Percentiles rank a stretch among this genome's conserved stretches.
These are phyloP conservation scores for Agriopis aurantiaria DNA, from an alignment of 2,888 invertebrate genomes.

Conservation along the genomic window DNA sequence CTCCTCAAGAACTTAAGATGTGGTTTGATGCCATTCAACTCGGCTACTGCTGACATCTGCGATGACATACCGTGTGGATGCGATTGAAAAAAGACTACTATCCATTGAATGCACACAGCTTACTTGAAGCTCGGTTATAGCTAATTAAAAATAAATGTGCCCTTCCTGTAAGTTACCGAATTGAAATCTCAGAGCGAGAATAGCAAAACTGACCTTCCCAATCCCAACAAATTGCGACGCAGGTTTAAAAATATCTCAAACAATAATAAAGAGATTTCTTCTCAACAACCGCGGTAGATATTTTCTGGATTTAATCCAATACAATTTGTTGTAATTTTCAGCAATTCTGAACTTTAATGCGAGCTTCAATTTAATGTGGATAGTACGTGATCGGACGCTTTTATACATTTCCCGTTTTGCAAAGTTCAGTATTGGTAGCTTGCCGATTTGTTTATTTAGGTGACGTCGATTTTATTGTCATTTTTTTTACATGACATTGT, in stretches of 20 bases:
- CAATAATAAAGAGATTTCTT: slow-evolving; percentile 24
- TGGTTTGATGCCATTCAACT: no score
- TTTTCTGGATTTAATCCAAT: slow-evolving; percentile 21
- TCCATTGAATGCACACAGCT: no score
- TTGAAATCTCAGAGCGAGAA: no score
- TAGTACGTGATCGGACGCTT: slow-evolving; percentile 2
- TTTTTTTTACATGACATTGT: slow-evolving; percentile 5
- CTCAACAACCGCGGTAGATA: slow-evolving; percentile 16
- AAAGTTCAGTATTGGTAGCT: not conserved
- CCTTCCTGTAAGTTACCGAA: no score
- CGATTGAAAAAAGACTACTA: no score
- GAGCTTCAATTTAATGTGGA: slow-evolving; percentile 6
- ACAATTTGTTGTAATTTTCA: not conserved
- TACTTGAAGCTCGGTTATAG: no score
- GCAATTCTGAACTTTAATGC: not conserved
- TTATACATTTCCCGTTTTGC: slow-evolving; percentile 25
- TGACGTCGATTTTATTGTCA: not conserved
- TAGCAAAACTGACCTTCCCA: slow-evolving; percentile 19
- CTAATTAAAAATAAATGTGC: no score
- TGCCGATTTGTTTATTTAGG: slow-evolving; percentile 22
- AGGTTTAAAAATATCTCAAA: slow-evolving; percentile 9
- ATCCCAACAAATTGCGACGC: slow-evolving; percentile 5
- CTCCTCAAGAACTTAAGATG: no score
- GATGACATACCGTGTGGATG: no score
- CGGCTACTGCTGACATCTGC: no score